Evolutionary conservation across 2,888 invertebrate genomes (phyloP), one percentile per base, ranked within the genome.

Genomic region (Cerceris ruficornis): DNA sequence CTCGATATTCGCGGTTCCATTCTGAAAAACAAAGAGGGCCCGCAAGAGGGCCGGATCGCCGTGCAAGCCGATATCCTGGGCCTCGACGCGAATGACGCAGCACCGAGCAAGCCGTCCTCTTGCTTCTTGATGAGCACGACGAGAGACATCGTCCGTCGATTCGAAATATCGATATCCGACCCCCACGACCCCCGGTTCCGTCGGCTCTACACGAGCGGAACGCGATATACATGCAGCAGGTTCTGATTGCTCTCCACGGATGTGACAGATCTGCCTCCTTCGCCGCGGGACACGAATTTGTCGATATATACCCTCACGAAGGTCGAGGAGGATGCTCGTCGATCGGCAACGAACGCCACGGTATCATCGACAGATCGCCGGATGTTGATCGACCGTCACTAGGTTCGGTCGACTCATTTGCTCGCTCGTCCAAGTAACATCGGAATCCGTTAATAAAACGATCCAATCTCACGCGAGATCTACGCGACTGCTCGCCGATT

Each of bases 151-250:
- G 87, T 87, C 86, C 86, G 88, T 91, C 89, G 90, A 91, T 91
- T 89, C 88, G 80, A 90, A 89, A 90, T 91, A 90, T 90, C 90
- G 90, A 90, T 91, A 90, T 83, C 81, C 89, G 90, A 91, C 91
- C 90, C 84, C 74, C 49, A 66, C 82, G 85, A 88, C 87, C 88
- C 78, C 74, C 79, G 60, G 73, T 73, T 72, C 80, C 82, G 66
- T 69, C 52, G 82, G 64, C 61, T 68, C 74, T 77, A 82, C 81
- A 77, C 79, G 74, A 75, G 79, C 69, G 67, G 66, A 81, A 77
- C 75, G 76, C 83, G 77, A 83, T 81, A 77, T 75, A 80, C 82
- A 70, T 80, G 86, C 84, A 77, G 82, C 84, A 83, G 85, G 87
- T 83, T 85, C 86, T 90, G 89, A 89, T 89, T 90, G 85, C 88